phyloP scores from a whole-genome alignment of 2,888 invertebrate species.

The Gymnocheta viridis region DNA sequence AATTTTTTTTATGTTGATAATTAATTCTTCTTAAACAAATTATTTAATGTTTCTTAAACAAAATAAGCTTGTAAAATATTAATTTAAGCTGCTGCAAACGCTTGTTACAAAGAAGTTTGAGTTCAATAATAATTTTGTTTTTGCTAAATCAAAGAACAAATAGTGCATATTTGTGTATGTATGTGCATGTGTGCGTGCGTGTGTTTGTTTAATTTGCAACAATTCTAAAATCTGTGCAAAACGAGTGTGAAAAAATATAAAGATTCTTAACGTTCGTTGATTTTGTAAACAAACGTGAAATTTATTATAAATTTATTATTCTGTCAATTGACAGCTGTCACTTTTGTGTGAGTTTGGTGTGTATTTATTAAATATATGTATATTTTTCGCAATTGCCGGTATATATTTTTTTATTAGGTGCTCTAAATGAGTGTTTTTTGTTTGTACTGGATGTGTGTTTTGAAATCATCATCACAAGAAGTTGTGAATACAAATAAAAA shows the following conservation, averaged over 20 bases:
- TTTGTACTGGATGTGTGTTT: background rate
- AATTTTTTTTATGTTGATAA: constrained; percentile 28
- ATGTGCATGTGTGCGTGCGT: background rate
- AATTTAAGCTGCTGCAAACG: constrained; percentile 6
- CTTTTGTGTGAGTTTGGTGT: constrained; percentile 26
- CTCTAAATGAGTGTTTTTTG: background rate
- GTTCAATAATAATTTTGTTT: background rate
- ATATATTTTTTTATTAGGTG: constrained; percentile 1
- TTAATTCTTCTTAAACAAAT: constrained; percentile 7
- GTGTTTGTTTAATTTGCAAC: background rate
- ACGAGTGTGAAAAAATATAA: constrained; percentile 23
- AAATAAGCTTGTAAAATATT: background rate
- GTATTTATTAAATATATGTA: constrained; percentile 16
- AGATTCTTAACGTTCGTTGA: constrained; percentile 21
- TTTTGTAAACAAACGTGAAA: constrained; percentile 45
- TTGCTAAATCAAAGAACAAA: constrained; percentile 3
- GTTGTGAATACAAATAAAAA: constrained; percentile 4
- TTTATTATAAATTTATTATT: constrained; percentile 32
- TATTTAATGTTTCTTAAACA: background rate
- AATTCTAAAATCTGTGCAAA: constrained; percentile 25
- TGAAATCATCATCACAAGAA: constrained; percentile 27
- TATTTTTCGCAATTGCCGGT: constrained; percentile 45
- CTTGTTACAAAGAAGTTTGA: background rate
- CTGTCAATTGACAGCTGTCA: constrained; percentile 62
- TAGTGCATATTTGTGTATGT: background rate